These are phyloP conservation scores for Pseudoatta argentina DNA, from an alignment of 1,140 invertebrate species.

Conservation along the genomic window DNA sequence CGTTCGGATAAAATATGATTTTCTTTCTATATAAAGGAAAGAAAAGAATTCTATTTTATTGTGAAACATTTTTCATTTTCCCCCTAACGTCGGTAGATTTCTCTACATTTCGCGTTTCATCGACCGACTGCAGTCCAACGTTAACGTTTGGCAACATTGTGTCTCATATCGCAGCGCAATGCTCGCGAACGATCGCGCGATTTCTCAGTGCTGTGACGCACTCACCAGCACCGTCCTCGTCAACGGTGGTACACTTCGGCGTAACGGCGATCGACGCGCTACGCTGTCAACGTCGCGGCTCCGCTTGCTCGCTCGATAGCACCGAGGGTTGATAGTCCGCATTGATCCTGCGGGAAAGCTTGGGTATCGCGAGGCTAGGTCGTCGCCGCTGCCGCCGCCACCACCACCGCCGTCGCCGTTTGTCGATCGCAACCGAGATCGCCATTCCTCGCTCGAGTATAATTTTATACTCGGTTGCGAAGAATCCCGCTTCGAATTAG, in stretches of 20 bases:
- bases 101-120: slow-evolving; percentile 37
- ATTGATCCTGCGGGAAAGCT: slow-evolving; percentile 71
- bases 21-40: neutral
- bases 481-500: neutral
- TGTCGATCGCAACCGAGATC: slow-evolving; percentile 53
- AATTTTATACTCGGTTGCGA: slow-evolving; percentile 35
- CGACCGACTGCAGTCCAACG: slow-evolving; percentile 36
- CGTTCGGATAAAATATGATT: neutral
- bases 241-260: slow-evolving; percentile 39
- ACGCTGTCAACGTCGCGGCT: slow-evolving; percentile 63
- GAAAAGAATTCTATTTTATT: neutral
- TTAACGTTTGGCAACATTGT: slow-evolving; percentile 41
- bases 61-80: slow-evolving; percentile 18
- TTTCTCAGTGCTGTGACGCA: slow-evolving; percentile 26
- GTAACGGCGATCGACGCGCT: slow-evolving; percentile 58
- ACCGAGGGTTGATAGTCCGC: slow-evolving; percentile 61
- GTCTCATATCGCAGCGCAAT: slow-evolving; percentile 14
- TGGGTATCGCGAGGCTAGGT: slow-evolving; percentile 54
- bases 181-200: slow-evolving; percentile 1
- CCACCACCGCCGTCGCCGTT: slow-evolving; percentile 15
- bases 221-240: slow-evolving; percentile 54
- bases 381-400: neutral
- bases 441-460: slow-evolving; percentile 16
- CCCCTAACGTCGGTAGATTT: slow-evolving; percentile 32
- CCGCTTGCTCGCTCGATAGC: slow-evolving; percentile 73